Conservation (phyloP, 23 tunicate species). For the Clavelina lepadiformis region DNA sequence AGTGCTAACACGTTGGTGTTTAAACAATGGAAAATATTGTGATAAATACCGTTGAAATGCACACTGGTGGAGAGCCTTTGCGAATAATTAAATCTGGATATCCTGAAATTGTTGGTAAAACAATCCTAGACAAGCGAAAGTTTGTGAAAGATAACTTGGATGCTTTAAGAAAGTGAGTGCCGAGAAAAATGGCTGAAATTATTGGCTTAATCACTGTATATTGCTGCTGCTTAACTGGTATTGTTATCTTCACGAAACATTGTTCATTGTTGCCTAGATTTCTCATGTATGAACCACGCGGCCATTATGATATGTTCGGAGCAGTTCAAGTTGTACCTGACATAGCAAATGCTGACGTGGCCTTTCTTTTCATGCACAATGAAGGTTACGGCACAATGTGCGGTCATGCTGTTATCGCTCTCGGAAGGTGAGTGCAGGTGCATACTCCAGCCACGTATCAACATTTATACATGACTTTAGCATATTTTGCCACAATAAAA, state of each 20-base stretch:
- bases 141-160: slow-evolving; percentile 31
- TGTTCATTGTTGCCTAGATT: too few relatives aligned
- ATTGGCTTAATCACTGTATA: too few relatives aligned
- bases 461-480: too few relatives aligned
- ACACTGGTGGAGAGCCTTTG: slow-evolving; percentile 59
- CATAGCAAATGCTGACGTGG: slow-evolving; percentile 37
- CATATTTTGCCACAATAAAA: too few relatives aligned
- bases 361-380: slow-evolving; percentile 45
- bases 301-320: slow-evolving; percentile 68
- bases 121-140: slow-evolving; percentile 29
- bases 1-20: too few relatives aligned
- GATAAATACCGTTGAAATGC: slow-evolving; percentile 51
- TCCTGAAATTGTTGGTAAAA: slow-evolving; percentile 32
- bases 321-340: slow-evolving; percentile 47
- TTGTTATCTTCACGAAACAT: too few relatives aligned
- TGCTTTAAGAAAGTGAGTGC: slow-evolving; percentile 32
- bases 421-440: slow-evolving; percentile 31
- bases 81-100: slow-evolving; percentile 41
- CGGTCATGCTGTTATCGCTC: slow-evolving; percentile 41
- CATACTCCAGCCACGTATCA: too few relatives aligned
- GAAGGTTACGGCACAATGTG: slow-evolving; percentile 70
- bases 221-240: too few relatives aligned
- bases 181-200: too few relatives aligned
- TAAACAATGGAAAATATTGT: slow-evolving; percentile 3
- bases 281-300: slow-evolving; percentile 54